Evolutionary conservation across 2,888 invertebrate species (phyloP).

Genomic region (Ormyrus thymus): DNA sequence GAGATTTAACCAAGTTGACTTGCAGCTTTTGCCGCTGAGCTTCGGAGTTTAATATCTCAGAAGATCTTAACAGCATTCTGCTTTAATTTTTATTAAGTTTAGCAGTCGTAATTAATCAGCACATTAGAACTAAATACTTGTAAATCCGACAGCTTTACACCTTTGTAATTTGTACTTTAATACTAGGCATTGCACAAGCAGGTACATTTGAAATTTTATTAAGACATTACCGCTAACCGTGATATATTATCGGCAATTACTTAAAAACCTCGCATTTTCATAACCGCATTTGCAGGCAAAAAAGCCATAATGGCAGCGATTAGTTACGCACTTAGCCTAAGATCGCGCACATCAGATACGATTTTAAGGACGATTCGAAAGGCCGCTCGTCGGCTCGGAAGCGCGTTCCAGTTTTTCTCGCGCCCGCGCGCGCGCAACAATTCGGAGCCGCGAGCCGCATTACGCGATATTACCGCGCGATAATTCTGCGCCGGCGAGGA

Average conservation of each 20-base stretch:
- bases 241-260: neutral
- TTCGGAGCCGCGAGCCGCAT: neutral
- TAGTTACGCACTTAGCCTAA: slow-evolving; percentile 18
- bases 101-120: neutral
- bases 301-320: slow-evolving; percentile 25
- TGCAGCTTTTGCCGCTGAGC: no score
- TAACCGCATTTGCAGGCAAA: neutral
- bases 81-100: no score
- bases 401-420: slow-evolving; percentile 32
- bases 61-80: no score
- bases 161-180: neutral
- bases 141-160: neutral
- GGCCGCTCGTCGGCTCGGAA: slow-evolving; percentile 25
- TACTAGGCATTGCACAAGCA: neutral
- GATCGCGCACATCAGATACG: slow-evolving; percentile 26
- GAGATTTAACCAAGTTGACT: no score
- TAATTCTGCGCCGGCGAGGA: slow-evolving; percentile 15
- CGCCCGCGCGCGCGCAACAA: neutral
- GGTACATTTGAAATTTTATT: no score
- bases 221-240: no score
- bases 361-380: slow-evolving; percentile 40
- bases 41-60: no score
- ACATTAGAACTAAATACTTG: neutral
- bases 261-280: neutral
- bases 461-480: slow-evolving; percentile 36